phyloP scores from a whole-genome alignment of 2,888 invertebrate species.

The Noctua pronuba region DNA sequence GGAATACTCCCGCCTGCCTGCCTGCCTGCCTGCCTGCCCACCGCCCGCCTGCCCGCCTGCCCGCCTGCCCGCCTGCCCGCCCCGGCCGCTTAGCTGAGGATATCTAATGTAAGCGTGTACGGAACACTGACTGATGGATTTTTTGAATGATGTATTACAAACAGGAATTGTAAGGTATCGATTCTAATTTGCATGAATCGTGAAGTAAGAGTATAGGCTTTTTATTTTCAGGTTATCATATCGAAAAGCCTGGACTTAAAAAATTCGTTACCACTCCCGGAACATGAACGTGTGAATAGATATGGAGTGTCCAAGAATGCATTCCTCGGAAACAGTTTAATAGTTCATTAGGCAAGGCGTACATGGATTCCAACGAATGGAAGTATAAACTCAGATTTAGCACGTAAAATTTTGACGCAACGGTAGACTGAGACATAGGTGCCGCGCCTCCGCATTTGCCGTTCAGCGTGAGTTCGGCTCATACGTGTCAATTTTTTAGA shows the following conservation, averaged over 20 bases:
- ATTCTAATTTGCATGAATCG: conserved; percentile 7
- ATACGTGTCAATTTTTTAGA: too few relatives aligned
- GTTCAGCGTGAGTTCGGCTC: too few relatives aligned
- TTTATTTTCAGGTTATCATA: not conserved
- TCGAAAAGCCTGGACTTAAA: not conserved
- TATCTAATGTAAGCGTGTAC: conserved; percentile 43
- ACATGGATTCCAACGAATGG: not conserved
- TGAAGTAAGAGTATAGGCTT: not conserved
- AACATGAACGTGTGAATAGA: not conserved
- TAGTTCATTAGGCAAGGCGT: not conserved
- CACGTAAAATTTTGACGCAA: not conserved
- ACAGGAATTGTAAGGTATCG: not conserved
- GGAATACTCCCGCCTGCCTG: conserved; percentile 50
- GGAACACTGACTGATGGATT: conserved; percentile 42
- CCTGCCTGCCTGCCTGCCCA: too few relatives aligned
- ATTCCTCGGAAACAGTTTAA: not conserved
- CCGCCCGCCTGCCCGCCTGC: conserved; percentile 8
- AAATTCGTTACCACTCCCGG: not conserved
- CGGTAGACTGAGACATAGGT: not conserved
- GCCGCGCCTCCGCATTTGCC: too few relatives aligned
- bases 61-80: conserved; percentile 9
- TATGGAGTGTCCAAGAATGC: not conserved
- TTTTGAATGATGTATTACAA: conserved; percentile 16
- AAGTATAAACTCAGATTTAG: not conserved
- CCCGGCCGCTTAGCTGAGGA: conserved; percentile 26